Evolutionary conservation across 2,113 vertebrate genomes (phyloP).

Genomic region (Vombatus ursinus): DNA sequence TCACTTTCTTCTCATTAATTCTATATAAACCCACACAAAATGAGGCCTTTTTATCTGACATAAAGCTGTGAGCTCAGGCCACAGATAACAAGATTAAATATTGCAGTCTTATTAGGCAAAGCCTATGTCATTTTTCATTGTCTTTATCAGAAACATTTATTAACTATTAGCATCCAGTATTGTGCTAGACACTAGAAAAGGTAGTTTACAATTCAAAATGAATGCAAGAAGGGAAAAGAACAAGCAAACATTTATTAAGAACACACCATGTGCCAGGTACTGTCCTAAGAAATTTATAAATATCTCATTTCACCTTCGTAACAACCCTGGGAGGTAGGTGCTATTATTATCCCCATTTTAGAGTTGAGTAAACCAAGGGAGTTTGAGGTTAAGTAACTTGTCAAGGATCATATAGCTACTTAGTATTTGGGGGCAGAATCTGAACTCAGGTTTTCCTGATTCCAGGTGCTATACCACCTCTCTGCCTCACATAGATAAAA

Average conservation of each 20-base stretch:
- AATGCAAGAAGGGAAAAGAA: not conserved
- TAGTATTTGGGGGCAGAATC: not conserved
- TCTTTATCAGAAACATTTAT: not conserved
- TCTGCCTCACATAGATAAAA: not conserved
- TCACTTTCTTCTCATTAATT: not conserved
- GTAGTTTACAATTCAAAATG: not conserved
- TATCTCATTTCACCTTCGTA: not conserved
- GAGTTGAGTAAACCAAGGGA: not conserved
- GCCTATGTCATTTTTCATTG: not conserved
- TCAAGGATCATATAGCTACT: not conserved
- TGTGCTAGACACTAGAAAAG: not conserved
- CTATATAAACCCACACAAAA: not conserved
- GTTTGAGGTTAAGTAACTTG: not conserved
- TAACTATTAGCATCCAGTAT: not conserved
- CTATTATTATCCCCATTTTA: not conserved
- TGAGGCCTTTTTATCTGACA: not conserved
- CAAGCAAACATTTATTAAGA: not conserved
- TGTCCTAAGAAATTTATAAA: not conserved
- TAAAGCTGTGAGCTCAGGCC: not conserved
- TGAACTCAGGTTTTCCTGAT: not conserved
- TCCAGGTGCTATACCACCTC: not conserved
- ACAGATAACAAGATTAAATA: not conserved
- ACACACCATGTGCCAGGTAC: not conserved
- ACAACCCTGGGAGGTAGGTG: not conserved
- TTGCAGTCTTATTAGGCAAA: not conserved